phyloP scores from a whole-genome alignment of 2,113 vertebrate genomes.

The Synodontis membranacea region DNA sequence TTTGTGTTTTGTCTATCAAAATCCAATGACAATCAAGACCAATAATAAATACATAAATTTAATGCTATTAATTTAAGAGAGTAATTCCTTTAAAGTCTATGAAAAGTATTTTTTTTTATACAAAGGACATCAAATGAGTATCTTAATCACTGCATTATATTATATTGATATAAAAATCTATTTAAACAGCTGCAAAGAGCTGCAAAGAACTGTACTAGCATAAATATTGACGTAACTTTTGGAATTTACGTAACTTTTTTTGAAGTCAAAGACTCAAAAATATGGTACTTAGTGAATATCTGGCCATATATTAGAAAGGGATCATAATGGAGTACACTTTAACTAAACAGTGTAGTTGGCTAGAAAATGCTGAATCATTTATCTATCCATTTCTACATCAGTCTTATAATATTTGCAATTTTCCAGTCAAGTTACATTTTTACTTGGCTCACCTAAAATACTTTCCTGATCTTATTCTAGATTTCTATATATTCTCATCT shows the following conservation, averaged over 20 bases:
- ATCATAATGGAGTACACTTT: not conserved
- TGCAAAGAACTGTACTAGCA: not conserved
- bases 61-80: not conserved
- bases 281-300: not conserved
- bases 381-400: not conserved
- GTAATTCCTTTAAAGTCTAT: not conserved
- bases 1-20: not conserved
- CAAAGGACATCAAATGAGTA: not conserved
- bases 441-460: not conserved
- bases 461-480: not conserved
- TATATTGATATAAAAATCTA: not conserved
- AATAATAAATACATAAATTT: not conserved
- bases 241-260: too few species aligned
- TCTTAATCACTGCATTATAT: not conserved
- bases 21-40: not conserved
- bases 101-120: not conserved
- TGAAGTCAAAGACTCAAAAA: not conserved
- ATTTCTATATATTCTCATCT: not conserved
- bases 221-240: not conserved
- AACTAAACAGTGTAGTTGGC: not conserved
- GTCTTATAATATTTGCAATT: not conserved
- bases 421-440: not conserved
- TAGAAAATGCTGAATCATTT: slow-evolving; percentile 7
- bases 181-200: not conserved
- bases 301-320: not conserved